These are phyloP conservation scores for Nautilus pompilius DNA, from an alignment of 1,140 invertebrate species.

Conservation along the genomic window DNA sequence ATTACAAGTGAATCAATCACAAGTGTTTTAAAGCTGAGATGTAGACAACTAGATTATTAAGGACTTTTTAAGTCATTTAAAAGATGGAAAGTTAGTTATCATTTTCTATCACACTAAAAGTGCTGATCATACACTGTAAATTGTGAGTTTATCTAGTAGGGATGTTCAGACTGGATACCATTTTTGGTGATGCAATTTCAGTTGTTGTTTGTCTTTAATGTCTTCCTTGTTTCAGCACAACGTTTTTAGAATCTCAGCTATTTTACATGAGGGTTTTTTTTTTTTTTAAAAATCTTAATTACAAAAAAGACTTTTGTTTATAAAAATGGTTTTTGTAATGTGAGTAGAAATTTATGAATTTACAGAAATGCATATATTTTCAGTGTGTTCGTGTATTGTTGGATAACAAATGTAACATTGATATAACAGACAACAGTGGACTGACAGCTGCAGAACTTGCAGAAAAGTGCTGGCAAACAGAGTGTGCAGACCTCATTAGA, in stretches of 20 bases:
- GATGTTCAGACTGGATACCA: too few relatives aligned
- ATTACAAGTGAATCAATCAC: too few relatives aligned
- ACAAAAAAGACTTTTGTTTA: not conserved
- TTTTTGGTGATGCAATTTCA: not conserved
- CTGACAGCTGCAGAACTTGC: conserved; percentile 45
- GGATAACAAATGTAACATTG: conserved; percentile 68
- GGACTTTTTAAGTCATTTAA: too few relatives aligned
- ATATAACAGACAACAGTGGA: conserved; percentile 45
- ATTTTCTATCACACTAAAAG: too few relatives aligned
- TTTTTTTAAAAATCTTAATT: not conserved
- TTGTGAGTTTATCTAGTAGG: too few relatives aligned
- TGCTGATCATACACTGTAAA: too few relatives aligned
- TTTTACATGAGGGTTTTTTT: not conserved
- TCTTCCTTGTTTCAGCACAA: not conserved
- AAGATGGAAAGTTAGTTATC: too few relatives aligned
- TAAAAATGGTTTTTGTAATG: not conserved
- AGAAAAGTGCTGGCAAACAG: conserved; percentile 31
- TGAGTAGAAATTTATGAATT: not conserved
- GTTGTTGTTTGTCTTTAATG: not conserved
- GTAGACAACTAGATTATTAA: too few relatives aligned
- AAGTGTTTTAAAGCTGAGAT: too few relatives aligned
- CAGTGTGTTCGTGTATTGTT: conserved; percentile 75
- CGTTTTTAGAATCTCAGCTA: not conserved
- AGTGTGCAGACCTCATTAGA: conserved; percentile 30
- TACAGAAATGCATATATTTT: not conserved